Percentiles rank a stretch among this genome's conserved stretches.
Evolutionary conservation across 2,888 invertebrate species (phyloP).

Genomic region (Cyclophora albipunctata): DNA sequence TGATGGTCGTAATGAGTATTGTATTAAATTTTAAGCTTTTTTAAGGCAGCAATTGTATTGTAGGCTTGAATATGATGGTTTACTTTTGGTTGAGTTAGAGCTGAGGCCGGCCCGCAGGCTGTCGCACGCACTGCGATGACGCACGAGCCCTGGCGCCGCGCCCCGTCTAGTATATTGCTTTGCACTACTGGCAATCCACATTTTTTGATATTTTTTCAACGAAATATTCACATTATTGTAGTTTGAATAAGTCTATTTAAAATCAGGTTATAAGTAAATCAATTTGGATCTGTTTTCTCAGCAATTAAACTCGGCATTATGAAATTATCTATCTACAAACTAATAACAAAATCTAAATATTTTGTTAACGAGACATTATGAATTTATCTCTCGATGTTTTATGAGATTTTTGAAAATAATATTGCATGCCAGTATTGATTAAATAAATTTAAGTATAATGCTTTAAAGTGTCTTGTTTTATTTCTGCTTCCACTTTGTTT

Average conservation of each 20-base stretch:
- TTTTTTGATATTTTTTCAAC: conserved; percentile 73
- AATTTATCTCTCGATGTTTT: conserved; percentile 67
- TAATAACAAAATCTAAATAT: conserved; percentile 52
- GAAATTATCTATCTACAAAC: conserved; percentile 56
- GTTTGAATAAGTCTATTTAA: conserved; percentile 65
- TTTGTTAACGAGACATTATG: conserved; percentile 57
- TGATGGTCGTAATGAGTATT: conserved; percentile 43
- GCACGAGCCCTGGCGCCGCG: too few relatives aligned
- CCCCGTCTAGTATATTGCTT: conserved; percentile 4
- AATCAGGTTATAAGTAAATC: conserved; percentile 71
- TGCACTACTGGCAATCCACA: conserved; percentile 52
- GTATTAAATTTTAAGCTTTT: conserved; percentile 59
- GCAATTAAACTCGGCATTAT: conserved; percentile 58
- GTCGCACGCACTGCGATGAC: conserved; percentile 34
- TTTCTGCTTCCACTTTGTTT: conserved; percentile 33
- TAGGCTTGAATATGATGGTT: conserved; percentile 43
- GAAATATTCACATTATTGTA: conserved; percentile 66
- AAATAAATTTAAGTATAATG: conserved; percentile 74
- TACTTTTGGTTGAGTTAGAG: conserved; percentile 58
- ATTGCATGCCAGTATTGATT: conserved; percentile 67
- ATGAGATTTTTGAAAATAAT: conserved; percentile 58
- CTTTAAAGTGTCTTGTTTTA: conserved; percentile 56
- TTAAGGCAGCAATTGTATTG: conserved; percentile 53
- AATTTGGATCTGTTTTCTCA: conserved; percentile 71
- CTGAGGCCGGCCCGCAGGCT: conserved; percentile 27